A percentile compares a stretch with the other conserved stretches of the same genome.
Evolutionary conservation across 2,888 invertebrate genomes (phyloP).

Genomic region (Lepas anatifera): DNA sequence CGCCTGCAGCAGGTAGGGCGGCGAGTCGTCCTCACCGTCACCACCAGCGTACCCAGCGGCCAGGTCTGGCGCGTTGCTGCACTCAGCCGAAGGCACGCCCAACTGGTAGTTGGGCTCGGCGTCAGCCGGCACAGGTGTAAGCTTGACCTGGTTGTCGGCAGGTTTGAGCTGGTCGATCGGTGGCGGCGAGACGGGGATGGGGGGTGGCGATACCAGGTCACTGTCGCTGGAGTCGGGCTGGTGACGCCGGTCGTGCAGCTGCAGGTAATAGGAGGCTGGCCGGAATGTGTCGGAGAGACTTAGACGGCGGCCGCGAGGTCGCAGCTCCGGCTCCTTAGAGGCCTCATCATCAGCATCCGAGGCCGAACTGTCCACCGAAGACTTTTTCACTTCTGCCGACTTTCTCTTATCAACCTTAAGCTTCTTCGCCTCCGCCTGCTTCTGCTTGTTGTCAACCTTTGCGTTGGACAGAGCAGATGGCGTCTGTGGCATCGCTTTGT

Average conservation of each 20-base stretch:
- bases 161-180: conserved; percentile 47
- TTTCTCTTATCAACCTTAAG: background rate
- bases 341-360: conserved; percentile 75
- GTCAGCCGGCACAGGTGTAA: background rate
- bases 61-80: too few relatives aligned
- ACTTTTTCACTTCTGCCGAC: background rate
- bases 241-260: conserved; percentile 28
- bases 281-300: conserved; percentile 77
- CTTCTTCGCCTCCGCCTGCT: background rate
- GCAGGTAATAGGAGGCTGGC: conserved; percentile 75
- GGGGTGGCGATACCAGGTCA: conserved; percentile 64
- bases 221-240: conserved; percentile 58
- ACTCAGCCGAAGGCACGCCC: too few relatives aligned
- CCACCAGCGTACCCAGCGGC: too few relatives aligned
- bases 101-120: background rate
- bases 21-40: background rate
- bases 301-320: conserved; percentile 59
- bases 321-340: conserved; percentile 58
- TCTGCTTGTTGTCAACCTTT: background rate
- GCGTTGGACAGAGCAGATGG: background rate
- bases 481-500: conserved; percentile 4
- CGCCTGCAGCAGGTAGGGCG: conserved; percentile 8
- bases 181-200: conserved; percentile 60
- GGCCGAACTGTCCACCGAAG: conserved; percentile 12
- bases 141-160: conserved; percentile 1